Percentiles rank a stretch among this genome's conserved stretches.
These are phyloP conservation scores for Zele albiditarsus DNA, from an alignment of 2,888 invertebrate genomes.

Conservation along the genomic window DNA sequence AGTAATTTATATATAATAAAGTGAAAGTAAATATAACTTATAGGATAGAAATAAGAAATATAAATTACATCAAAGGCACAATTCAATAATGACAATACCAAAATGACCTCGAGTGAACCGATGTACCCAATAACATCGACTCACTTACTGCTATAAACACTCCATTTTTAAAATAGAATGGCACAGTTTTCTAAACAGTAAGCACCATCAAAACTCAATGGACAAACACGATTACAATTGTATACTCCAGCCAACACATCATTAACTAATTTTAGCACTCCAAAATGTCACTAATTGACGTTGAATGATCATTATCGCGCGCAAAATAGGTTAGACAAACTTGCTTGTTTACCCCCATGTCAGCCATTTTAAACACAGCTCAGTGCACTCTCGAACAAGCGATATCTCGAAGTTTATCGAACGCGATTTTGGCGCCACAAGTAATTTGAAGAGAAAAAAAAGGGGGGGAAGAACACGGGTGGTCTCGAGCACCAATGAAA, in stretches of 20 bases:
- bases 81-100: slow-evolving; percentile 39
- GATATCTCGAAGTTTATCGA: slow-evolving; percentile 35
- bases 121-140: slow-evolving; percentile 58
- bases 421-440: slow-evolving; percentile 31
- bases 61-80: slow-evolving; percentile 20
- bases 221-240: slow-evolving; percentile 31
- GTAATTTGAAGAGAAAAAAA: not conserved
- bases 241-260: not conserved
- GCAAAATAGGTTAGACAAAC: slow-evolving; percentile 63
- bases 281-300: slow-evolving; percentile 21
- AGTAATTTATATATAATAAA: too few species aligned
- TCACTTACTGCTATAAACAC: slow-evolving; percentile 57
- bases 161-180: slow-evolving; percentile 47
- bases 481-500: too few species aligned
- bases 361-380: slow-evolving; percentile 64
- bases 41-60: not conserved
- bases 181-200: slow-evolving; percentile 5
- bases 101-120: slow-evolving; percentile 60
- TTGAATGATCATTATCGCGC: slow-evolving; percentile 51
- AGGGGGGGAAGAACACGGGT: too few species aligned
- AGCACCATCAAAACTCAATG: slow-evolving; percentile 9
- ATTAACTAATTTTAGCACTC: not conserved
- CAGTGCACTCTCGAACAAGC: slow-evolving; percentile 48
- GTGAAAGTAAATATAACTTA: too few species aligned
- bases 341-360: slow-evolving; percentile 65